These are phyloP conservation scores for Sycon ciliatum DNA, from an alignment of 37 sponge, comb jelly and placozoan genomes.

Conservation along the genomic window DNA sequence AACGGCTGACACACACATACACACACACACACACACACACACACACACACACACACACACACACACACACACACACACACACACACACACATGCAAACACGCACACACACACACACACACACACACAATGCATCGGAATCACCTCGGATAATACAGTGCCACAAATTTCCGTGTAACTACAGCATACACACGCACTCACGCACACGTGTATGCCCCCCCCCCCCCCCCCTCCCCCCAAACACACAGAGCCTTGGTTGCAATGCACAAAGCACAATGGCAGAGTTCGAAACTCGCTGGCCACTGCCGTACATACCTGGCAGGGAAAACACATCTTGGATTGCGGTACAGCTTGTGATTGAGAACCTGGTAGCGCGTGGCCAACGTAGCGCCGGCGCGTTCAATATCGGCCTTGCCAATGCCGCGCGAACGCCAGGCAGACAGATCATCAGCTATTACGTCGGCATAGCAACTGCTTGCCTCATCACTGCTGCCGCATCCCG, in stretches of 20 bases:
- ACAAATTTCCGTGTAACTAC: no score
- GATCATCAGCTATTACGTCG: conserved; percentile 42
- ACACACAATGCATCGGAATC: not conserved
- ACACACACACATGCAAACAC: not conserved
- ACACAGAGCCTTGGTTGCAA: no score
- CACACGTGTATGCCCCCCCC: no score
- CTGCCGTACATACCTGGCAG: conserved; percentile 51
- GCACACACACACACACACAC: not conserved
- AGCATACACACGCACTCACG: no score
- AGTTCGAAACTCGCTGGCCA: no score
- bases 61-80: not conserved
- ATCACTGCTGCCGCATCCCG: no score
- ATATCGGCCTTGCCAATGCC: conserved; percentile 51
- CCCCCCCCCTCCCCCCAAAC: no score
- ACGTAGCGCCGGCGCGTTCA: conserved; percentile 13
- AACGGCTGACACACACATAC: not conserved
- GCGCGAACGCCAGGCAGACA: conserved; percentile 46
- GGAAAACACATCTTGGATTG: conserved; percentile 50
- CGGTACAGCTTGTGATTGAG: conserved; percentile 56
- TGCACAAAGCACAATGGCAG: no score
- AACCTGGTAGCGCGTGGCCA: conserved; percentile 65
- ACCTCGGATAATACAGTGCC: not conserved
- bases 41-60: not conserved
- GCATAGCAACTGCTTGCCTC: not conserved
- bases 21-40: not conserved